Evolutionary conservation across 1,140 invertebrate species (phyloP), one percentile per base, ranked within the genome.

Genomic region (Lanistes nyassanus): DNA sequence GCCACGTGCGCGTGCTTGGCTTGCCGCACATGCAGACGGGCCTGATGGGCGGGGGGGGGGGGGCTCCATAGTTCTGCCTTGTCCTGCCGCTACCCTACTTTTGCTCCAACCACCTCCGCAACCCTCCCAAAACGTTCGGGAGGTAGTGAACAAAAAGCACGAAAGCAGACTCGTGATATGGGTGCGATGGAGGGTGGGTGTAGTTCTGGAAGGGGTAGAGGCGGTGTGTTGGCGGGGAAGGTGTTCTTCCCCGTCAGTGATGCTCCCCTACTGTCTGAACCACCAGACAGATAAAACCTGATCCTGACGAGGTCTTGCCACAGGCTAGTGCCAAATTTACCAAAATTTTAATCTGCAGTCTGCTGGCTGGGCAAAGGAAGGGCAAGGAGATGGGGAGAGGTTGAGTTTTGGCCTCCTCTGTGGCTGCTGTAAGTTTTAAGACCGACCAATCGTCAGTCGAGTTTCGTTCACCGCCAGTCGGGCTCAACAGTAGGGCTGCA

Each of bases 311-410:
- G 19, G 26, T 34, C 29, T 34, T 36, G 62, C 36, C 62, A 64
- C 62, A 31, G 62, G 62, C 56, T 31, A 31, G 62, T 64, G 62
- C 62, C 62, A 64, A 64, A 36, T 64, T 64, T 64, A 64, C 62
- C 62, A 64, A 16, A 64, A 64, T 64, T 64, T 64, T 64, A 64
- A 64, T 64, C 62, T 34, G 62, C 29, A 34, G 62, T 29, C 62
- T 26, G 62, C 29, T 29, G 26, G 29, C n/a, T 26, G 26, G 26
- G 62, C 62, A 16, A 47, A 16, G 42, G 19, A 16, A 16, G 42
- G 42, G 42, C 19, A 16, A 13, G 42, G 42, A 16, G 42, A n/a
- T n/a, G 42, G 19, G 42, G 42, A 47, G 1, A 47, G 42, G 9
- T 47, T 47, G 42, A 16, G 9, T 47, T 47, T 9, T 47, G 19